Evolutionary conservation across 2,797 vertebrate species (phyloP).

Genomic region (Manis javanica): DNA sequence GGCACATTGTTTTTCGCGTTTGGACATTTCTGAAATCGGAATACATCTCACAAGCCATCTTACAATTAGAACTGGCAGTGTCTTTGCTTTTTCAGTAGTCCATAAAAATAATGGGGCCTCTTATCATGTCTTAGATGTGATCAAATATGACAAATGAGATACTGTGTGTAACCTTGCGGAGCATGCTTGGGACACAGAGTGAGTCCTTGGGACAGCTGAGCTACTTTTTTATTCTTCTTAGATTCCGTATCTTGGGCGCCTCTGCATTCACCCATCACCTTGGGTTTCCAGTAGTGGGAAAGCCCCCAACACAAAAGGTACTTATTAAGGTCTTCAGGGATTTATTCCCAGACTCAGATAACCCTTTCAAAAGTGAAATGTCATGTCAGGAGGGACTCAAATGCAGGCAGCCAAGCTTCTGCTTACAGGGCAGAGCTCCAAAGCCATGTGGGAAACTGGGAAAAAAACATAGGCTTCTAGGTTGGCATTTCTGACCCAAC

Average conservation of each 20-base stretch:
- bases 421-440: not conserved
- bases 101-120: not conserved
- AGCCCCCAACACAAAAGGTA: not conserved
- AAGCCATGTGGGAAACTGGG: not conserved
- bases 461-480: not conserved
- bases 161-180: fast-evolving
- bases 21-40: not conserved
- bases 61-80: not conserved
- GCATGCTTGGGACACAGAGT: fast-evolving
- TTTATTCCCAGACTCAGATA: not conserved
- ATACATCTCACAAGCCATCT: not conserved
- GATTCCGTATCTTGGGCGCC: not conserved
- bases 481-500: not conserved
- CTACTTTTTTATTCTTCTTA: too few relatives aligned
- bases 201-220: not conserved
- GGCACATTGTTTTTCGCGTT: not conserved
- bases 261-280: not conserved
- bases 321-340: not conserved
- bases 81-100: not conserved
- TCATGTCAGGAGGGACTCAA: not conserved
- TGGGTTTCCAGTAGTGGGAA: not conserved
- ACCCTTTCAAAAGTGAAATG: not conserved
- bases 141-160: not conserved
- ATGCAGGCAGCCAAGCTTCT: too few relatives aligned
- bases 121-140: not conserved